Percentiles rank a stretch among this genome's conserved stretches.
These are phyloP conservation scores for Eidolon helvum DNA, from an alignment of 2,113 vertebrate species.

Conservation along the genomic window DNA sequence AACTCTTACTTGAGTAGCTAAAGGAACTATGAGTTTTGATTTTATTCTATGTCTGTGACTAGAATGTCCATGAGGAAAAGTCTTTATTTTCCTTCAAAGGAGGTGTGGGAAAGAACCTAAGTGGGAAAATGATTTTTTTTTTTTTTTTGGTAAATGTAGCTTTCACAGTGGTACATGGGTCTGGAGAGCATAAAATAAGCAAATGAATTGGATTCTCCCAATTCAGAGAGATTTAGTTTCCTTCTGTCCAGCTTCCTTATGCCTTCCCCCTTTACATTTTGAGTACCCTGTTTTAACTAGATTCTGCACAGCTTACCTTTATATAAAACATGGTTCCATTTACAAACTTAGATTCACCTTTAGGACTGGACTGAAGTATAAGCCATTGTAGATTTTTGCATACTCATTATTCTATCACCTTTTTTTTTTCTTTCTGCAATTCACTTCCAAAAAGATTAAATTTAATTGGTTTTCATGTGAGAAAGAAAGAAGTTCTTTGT, in stretches of 20 bases:
- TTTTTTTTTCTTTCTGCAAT: not conserved
- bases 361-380: not conserved
- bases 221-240: not conserved
- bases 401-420: not conserved
- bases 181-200: not conserved
- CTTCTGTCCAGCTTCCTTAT: not conserved
- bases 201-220: not conserved
- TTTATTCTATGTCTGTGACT: not conserved
- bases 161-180: not conserved
- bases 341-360: not conserved
- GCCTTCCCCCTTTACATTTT: not conserved
- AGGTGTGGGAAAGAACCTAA: not conserved
- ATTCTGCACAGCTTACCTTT: not conserved
- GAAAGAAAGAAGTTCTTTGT: not conserved
- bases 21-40: not conserved
- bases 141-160: not conserved
- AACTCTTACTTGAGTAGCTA: not conserved
- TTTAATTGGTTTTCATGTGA: not conserved
- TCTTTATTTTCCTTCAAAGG: not conserved
- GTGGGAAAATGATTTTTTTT: not conserved
- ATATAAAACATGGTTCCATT: not conserved
- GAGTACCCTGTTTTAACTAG: not conserved
- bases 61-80: not conserved
- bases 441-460: not conserved
- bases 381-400: not conserved